Evolutionary conservation across 2,888 invertebrate species (phyloP).

Genomic region (Timema cristinae): DNA sequence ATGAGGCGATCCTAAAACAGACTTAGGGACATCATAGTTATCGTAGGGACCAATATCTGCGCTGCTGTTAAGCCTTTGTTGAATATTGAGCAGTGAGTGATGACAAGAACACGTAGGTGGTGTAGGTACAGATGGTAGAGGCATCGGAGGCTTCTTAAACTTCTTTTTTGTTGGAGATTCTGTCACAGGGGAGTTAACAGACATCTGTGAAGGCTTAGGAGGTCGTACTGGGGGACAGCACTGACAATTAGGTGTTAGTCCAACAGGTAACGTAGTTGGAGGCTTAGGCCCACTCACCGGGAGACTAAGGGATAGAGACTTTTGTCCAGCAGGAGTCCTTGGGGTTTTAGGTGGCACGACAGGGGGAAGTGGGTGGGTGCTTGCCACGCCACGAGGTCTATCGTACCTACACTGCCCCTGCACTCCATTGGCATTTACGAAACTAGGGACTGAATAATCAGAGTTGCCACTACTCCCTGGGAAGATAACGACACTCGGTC

Average conservation of each 20-base stretch:
- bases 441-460: constrained; percentile 50
- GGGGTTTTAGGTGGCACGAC: constrained; percentile 32
- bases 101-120: constrained; percentile 30
- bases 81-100: constrained; percentile 1
- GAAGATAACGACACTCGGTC: constrained; percentile 65
- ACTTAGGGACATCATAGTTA: constrained; percentile 70
- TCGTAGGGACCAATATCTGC: constrained; percentile 57
- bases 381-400: constrained; percentile 21
- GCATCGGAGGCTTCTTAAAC: constrained; percentile 57
- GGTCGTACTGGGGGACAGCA: constrained; percentile 58
- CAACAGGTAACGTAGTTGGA: constrained; percentile 30
- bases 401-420: constrained; percentile 25
- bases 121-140: constrained; percentile 42
- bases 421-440: not conserved
- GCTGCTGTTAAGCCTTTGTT: not conserved
- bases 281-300: not conserved
- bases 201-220: constrained; percentile 52
- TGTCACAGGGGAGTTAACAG: constrained; percentile 20
- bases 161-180: constrained; percentile 45
- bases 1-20: constrained; percentile 29
- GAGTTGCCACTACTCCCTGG: constrained; percentile 47
- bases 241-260: constrained; percentile 39
- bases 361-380: constrained; percentile 21
- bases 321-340: no score
- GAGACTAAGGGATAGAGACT: no score